phyloP scores from a whole-genome alignment of 2,113 vertebrate genomes.

The Caracal caracal region DNA sequence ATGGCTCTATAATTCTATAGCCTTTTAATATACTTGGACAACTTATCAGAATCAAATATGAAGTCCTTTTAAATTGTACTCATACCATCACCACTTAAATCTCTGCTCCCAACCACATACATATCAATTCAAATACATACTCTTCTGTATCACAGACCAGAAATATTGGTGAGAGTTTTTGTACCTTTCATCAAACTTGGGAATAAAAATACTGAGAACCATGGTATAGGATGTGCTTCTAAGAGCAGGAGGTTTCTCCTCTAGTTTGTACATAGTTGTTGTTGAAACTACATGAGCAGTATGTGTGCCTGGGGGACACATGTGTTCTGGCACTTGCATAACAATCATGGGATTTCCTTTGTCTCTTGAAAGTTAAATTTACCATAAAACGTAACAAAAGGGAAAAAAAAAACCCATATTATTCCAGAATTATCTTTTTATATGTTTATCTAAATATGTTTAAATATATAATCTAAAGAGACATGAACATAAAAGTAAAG shows the following conservation, averaged over 20 bases:
- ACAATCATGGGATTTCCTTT: not conserved
- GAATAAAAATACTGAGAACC: not conserved
- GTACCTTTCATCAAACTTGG: not conserved
- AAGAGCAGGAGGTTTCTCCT: not conserved
- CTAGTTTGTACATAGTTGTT: not conserved
- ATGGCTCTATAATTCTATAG: not conserved
- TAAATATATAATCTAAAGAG: not conserved
- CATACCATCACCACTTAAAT: not conserved
- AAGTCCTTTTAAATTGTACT: not conserved
- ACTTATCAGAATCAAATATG: not conserved
- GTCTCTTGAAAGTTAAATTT: not conserved
- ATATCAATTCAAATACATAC: not conserved
- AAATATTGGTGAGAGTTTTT: not conserved
- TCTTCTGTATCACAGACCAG: not conserved
- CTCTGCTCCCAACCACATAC: not conserved
- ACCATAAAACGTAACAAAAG: not conserved
- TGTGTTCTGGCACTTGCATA: not conserved
- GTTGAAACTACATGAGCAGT: not conserved
- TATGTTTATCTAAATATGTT: not conserved
- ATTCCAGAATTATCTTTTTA: not conserved
- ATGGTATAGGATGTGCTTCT: not conserved
- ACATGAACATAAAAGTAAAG: not conserved
- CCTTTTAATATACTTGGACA: not conserved
- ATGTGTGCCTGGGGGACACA: accelerated
- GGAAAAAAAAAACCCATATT: not conserved